Conservation (phyloP, 2,888 invertebrate species). For the Drosophila paranaensis region DNA sequence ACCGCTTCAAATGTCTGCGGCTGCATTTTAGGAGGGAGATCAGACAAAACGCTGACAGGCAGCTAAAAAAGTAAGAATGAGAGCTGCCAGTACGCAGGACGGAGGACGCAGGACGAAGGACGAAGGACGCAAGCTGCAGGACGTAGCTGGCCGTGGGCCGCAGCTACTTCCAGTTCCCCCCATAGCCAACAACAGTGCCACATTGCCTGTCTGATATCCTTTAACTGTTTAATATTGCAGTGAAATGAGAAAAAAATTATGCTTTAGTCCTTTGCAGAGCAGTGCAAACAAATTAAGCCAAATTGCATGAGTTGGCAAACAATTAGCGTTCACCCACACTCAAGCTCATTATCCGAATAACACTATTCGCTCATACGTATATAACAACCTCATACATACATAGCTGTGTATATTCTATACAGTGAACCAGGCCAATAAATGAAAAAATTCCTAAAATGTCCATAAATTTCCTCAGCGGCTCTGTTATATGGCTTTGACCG, state of each 20-base stretch:
- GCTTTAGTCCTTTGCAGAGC: conserved; percentile 19
- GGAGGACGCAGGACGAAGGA: background rate
- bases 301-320: conserved; percentile 51
- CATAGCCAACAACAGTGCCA: conserved; percentile 31
- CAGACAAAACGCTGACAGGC: conserved; percentile 65
- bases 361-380: conserved; percentile 6
- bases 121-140: background rate
- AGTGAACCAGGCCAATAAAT: conserved; percentile 54
- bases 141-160: conserved; percentile 37
- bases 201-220: conserved; percentile 54
- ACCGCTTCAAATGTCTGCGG: conserved; percentile 59
- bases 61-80: conserved; percentile 40
- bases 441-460: conserved; percentile 64
- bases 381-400: background rate
- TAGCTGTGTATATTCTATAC: background rate
- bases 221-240: conserved; percentile 75
- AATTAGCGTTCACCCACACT: conserved; percentile 43
- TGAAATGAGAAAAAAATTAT: conserved; percentile 39
- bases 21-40: conserved; percentile 37
- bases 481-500: conserved; percentile 57
- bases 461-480: conserved; percentile 62
- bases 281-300: conserved; percentile 62
- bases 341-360: conserved; percentile 13
- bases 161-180: conserved; percentile 20
- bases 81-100: conserved; percentile 23